These are phyloP conservation scores for Parnassius glacialis DNA, from an alignment of 2,888 invertebrate species.

Conservation along the genomic window DNA sequence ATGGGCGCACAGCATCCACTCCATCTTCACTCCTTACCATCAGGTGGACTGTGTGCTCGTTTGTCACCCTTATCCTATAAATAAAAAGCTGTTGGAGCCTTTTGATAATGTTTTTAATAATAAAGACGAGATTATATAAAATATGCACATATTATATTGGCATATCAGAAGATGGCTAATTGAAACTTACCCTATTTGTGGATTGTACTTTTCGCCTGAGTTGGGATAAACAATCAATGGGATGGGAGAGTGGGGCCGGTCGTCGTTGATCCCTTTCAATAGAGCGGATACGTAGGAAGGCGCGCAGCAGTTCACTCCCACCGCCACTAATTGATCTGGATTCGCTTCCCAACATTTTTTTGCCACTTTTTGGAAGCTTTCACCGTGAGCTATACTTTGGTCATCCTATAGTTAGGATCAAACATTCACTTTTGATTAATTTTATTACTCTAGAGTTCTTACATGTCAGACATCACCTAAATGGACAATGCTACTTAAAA, in stretches of 20 bases:
- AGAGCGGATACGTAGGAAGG: constrained; percentile 68
- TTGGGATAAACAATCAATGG: constrained; percentile 96
- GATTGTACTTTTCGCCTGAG: constrained; percentile 91
- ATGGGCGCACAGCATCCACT: too few relatives aligned
- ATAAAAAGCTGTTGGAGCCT: neutral
- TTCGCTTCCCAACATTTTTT: constrained; percentile 87
- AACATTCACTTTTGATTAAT: too few relatives aligned
- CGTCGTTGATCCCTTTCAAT: constrained; percentile 72
- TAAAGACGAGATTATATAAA: constrained; percentile 5
- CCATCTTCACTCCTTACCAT: too few relatives aligned
- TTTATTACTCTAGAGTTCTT: too few relatives aligned
- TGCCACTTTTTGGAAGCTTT: constrained; percentile 87
- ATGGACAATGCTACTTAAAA: too few relatives aligned
- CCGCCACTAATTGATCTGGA: constrained; percentile 85
- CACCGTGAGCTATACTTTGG: constrained; percentile 88
- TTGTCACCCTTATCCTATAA: too few relatives aligned
- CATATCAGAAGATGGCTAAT: constrained; percentile 19
- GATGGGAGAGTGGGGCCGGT: constrained; percentile 76
- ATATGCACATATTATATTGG: constrained; percentile 16
- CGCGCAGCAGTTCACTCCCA: constrained; percentile 93
- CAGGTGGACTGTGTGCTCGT: too few relatives aligned
- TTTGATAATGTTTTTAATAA: constrained; percentile 15
- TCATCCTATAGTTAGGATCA: constrained; percentile 53
- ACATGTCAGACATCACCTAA: too few relatives aligned
- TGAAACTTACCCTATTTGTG: constrained; percentile 82